Conservation (phyloP, 2,888 invertebrate species). For the Anorthoa munda region DNA sequence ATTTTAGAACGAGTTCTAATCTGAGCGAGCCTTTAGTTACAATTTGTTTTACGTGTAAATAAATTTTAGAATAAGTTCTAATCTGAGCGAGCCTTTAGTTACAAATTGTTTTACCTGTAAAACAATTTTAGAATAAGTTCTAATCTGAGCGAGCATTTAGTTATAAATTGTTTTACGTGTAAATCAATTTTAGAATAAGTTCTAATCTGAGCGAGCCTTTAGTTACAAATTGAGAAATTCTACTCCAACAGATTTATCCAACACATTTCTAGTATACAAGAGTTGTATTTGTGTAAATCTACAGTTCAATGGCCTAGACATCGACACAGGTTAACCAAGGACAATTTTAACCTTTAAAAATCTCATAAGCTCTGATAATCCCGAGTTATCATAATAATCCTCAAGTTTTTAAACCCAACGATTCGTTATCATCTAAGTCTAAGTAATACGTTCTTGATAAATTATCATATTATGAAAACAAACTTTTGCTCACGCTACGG, state of each 20-base stretch:
- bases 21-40: too few relatives aligned
- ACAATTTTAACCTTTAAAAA: neutral
- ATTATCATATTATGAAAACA: conserved; percentile 34
- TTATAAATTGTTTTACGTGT: too few relatives aligned
- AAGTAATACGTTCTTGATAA: neutral
- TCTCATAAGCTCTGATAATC: neutral
- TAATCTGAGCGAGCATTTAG: neutral
- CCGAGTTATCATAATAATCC: conserved; percentile 2
- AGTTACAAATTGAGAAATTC: neutral
- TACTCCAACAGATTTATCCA: too few relatives aligned
- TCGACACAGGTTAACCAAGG: neutral
- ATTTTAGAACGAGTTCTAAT: too few relatives aligned
- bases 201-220: neutral
- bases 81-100: neutral
- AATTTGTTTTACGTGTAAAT: too few relatives aligned
- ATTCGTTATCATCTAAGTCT: conserved; percentile 9
- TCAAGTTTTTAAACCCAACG: neutral
- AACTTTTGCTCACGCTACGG: conserved; percentile 27
- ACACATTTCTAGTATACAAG: too few relatives aligned
- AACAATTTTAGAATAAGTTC: neutral
- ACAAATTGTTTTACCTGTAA: too few relatives aligned
- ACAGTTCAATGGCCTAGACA: too few relatives aligned
- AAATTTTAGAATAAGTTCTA: neutral
- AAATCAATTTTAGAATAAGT: neutral
- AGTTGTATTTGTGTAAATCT: too few relatives aligned